Percentiles rank a stretch among this genome's conserved stretches.
Conservation (phyloP, 1,140 invertebrate species). For the Neodiprion fabricii region DNA sequence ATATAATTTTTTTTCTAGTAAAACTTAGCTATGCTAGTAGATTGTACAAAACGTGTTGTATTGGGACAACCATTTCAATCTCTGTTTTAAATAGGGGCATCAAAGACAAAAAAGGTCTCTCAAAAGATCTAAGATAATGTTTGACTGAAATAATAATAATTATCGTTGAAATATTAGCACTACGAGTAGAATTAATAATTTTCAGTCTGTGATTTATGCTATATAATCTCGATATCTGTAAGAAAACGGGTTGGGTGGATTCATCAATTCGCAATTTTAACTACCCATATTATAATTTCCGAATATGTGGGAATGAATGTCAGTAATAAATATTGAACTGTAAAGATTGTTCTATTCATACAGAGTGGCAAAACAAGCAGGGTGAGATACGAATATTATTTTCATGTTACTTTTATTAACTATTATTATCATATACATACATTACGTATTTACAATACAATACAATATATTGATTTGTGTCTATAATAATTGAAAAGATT, state of each 20-base stretch:
- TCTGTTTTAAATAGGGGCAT: not conserved
- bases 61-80: too few species aligned
- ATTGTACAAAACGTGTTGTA: too few species aligned
- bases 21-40: not conserved
- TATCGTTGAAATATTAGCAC: not conserved
- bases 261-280: too few species aligned
- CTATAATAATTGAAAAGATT: not conserved
- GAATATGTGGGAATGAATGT: not conserved
- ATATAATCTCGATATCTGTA: not conserved
- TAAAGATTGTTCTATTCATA: not conserved
- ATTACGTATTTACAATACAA: not conserved
- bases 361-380: not conserved
- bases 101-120: not conserved
- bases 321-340: not conserved
- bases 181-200: slow-evolving; percentile 1
- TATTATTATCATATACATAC: not conserved
- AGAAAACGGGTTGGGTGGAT: too few species aligned
- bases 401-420: not conserved
- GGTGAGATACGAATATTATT: slow-evolving; percentile 5
- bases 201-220: slow-evolving; percentile 2
- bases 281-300: not conserved
- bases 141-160: slow-evolving; percentile 1
- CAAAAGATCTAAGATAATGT: not conserved
- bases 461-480: not conserved
- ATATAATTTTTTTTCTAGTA: not conserved